Evolutionary conservation across 2,888 invertebrate species (phyloP), one percentile per base, ranked within the genome.

Genomic region (Iselma pallidipennis): DNA sequence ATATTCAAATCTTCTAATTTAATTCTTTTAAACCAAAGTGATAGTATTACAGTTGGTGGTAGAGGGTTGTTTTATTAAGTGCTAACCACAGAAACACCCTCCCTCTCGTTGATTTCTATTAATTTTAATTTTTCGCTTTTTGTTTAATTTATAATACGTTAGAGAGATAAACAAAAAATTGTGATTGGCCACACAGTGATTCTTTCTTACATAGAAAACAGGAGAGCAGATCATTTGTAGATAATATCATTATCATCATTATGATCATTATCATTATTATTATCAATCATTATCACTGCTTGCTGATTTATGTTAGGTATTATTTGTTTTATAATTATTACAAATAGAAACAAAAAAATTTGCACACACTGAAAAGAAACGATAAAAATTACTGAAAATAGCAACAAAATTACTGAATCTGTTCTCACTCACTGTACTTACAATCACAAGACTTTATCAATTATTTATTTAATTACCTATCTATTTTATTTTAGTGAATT

Each of bases 131-230:
- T 70, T 68, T 71, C 59, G 58, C 63, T 66, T 69, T 64, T 65
- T 65, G 52, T 62, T 63, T 60, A 65, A 66, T 67, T 69, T 71
- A 70, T 14, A 9, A 37, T n/a, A n/a, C n/a, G n/a, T 37, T 37
- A 6, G 10, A 42, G 33, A 37, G 6, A n/a, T n/a, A n/a, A 42
- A 21, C 19, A 21, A 23, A 2, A 25, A 37, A 72, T 74, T 72
- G 71, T 75, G 71, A 74, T 76, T 75, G 76, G 74, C 76, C 76
- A 76, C 74, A 75, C 70, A 71, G 68, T 66, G 59, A 59, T 65
- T 19, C 19, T 53, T 25, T 25, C 4, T n/a, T 51, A 28, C 14
- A 37, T 37, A 37, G 9, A 10, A 9, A 19, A 10, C 19, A 45
- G 45, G 45, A 45, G 45, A 45, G 45, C 45, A 45, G 45, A 45